Evolutionary conservation across 1,140 invertebrate species (phyloP).

Genomic region (Tetraneura akinire): DNA sequence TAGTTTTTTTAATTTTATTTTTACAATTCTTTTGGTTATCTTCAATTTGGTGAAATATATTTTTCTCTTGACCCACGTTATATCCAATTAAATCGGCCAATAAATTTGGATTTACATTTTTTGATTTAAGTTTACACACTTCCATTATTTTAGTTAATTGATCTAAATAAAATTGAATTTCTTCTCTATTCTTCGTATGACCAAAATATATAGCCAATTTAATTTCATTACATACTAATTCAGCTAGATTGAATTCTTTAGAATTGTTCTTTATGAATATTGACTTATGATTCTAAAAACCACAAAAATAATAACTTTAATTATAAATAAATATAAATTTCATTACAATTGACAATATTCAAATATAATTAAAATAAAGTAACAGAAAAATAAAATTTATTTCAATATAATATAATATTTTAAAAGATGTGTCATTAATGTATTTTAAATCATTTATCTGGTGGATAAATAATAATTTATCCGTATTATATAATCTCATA

Average conservation of each 20-base stretch:
- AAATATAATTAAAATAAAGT: no score
- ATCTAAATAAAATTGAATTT: conserved; percentile 12
- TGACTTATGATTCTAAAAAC: conserved; percentile 28
- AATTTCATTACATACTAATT: conserved; percentile 31
- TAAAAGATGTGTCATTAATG: no score
- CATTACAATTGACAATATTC: no score
- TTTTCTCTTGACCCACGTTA: neutral
- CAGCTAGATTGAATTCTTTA: conserved; percentile 3
- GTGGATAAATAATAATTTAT: no score
- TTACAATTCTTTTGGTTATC: neutral
- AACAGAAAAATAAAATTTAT: no score
- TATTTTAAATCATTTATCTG: no score
- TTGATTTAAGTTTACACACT: neutral
- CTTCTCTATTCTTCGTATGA: neutral
- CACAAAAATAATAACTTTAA: no score
- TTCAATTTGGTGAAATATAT: neutral
- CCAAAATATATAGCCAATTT: conserved; percentile 2
- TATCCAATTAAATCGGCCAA: neutral
- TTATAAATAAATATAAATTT: no score
- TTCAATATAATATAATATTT: no score
- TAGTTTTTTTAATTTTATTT: neutral
- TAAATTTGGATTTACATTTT: neutral
- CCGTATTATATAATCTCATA: no score
- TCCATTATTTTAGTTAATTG: conserved; percentile 43
- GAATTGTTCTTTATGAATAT: neutral